A percentile compares a stretch with the other conserved stretches of the same genome.
phyloP scores from a whole-genome alignment of 2,888 invertebrate species.

The Cryptocheilus praepositus region DNA sequence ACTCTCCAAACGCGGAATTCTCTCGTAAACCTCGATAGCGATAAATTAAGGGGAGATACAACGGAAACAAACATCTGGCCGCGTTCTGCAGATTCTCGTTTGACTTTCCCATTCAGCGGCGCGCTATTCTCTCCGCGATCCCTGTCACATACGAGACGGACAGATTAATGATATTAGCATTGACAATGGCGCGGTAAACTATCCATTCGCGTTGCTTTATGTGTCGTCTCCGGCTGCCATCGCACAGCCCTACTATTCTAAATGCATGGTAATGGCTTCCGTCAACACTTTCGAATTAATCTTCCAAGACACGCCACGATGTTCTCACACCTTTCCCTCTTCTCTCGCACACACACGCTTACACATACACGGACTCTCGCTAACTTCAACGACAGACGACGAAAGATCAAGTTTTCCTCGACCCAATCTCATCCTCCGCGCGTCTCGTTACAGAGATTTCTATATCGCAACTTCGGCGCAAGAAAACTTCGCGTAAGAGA shows the following conservation, averaged over 20 bases:
- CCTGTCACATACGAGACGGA: conserved; percentile 39
- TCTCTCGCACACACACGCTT: no score
- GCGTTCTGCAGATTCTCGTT: conserved; percentile 13
- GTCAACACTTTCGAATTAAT: conserved; percentile 18
- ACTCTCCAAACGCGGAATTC: no score
- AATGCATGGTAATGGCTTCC: conserved; percentile 46
- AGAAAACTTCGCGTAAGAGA: no score
- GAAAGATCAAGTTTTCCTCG: no score
- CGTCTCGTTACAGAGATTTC: no score
- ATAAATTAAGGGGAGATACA: no score
- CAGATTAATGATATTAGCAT: conserved; percentile 52
- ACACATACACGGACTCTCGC: no score
- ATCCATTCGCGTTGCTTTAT: conserved; percentile 29
- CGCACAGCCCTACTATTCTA: conserved; percentile 28
- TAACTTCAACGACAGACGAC: no score
- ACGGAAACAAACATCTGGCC: conserved; percentile 21
- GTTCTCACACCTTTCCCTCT: no score
- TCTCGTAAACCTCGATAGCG: no score
- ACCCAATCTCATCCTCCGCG: no score
- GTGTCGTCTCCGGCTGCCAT: conserved; percentile 34
- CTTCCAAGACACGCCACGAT: background rate
- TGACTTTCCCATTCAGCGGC: conserved; percentile 29
- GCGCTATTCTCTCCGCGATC: conserved; percentile 27
- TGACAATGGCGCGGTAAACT: conserved; percentile 41
- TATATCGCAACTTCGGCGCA: no score